Conservation (phyloP, 2,797 vertebrate genomes). For the Darevskia mixta region DNA sequence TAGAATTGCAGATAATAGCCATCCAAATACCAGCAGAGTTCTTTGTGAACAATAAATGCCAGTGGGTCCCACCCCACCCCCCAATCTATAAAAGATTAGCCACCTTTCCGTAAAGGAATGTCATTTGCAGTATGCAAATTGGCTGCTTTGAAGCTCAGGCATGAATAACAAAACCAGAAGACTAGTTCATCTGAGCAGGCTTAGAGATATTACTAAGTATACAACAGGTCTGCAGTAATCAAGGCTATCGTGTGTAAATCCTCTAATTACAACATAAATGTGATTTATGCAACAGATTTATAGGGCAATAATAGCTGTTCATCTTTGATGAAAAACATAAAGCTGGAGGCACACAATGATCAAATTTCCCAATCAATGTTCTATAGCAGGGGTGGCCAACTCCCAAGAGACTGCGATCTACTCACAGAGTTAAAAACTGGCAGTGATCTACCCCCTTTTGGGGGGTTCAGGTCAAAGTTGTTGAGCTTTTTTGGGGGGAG, state of each 20-base stretch:
- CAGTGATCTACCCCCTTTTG: too few species aligned
- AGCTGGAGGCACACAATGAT: slow-evolving; percentile 41
- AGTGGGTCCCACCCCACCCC: slow-evolving; percentile 36
- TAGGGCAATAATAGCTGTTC: slow-evolving; percentile 46
- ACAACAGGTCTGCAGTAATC: slow-evolving; percentile 66
- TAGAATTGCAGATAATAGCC: slow-evolving; percentile 67
- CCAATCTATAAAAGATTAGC: slow-evolving; percentile 57
- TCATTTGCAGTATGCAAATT: slow-evolving; percentile 71
- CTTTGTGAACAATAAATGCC: slow-evolving; percentile 69
- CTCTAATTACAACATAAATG: slow-evolving; percentile 43
- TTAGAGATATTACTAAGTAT: slow-evolving; percentile 69
- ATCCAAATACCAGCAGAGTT: slow-evolving; percentile 67
- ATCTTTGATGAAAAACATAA: slow-evolving; percentile 13
- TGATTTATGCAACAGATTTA: slow-evolving; percentile 41
- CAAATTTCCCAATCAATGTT: slow-evolving; percentile 20
- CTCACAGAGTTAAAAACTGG: too few species aligned
- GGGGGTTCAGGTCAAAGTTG: too few species aligned
- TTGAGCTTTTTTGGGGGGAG: too few species aligned
- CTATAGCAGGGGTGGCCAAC: neutral
- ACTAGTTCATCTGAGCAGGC: slow-evolving; percentile 62
- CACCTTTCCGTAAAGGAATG: slow-evolving; percentile 66
- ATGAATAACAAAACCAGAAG: slow-evolving; percentile 67
- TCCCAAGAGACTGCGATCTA: too few species aligned
- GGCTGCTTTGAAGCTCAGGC: slow-evolving; percentile 67
- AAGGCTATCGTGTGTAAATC: slow-evolving; percentile 62